Evolutionary conservation across 2,797 vertebrate species (phyloP).

Genomic region (Octomys mimax): DNA sequence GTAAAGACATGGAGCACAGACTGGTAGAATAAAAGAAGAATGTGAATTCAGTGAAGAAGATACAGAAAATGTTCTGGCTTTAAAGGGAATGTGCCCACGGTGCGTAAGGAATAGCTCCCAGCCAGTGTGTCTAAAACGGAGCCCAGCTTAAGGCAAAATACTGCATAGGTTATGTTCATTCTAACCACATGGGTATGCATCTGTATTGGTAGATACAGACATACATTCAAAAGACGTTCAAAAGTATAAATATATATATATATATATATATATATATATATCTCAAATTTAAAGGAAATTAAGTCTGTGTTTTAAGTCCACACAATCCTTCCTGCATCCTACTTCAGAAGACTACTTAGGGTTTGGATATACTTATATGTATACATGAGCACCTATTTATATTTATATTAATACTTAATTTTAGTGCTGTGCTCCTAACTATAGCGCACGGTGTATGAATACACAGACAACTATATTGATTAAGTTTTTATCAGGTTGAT

Average conservation of each 20-base stretch:
- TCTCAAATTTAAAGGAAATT: background rate
- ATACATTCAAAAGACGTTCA: background rate
- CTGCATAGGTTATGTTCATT: background rate
- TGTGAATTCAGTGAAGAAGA: background rate
- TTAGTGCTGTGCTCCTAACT: background rate
- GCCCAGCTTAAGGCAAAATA: background rate
- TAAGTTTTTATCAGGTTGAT: conserved; percentile 59
- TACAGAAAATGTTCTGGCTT: background rate
- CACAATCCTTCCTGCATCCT: background rate
- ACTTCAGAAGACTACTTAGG: background rate
- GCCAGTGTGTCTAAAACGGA: background rate
- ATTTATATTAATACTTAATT: background rate
- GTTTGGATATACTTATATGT: background rate
- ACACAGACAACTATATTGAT: background rate
- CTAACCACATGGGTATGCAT: background rate
- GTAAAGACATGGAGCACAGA: background rate
- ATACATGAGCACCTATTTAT: background rate
- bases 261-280: background rate
- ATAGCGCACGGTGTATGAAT: background rate
- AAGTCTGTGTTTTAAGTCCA: background rate
- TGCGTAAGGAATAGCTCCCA: background rate
- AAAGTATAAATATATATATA: background rate
- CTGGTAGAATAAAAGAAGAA: background rate
- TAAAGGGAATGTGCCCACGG: background rate
- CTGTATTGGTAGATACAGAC: background rate